Evolutionary conservation across 2,888 invertebrate species (phyloP).

Genomic region (Trachelus tabidus): DNA sequence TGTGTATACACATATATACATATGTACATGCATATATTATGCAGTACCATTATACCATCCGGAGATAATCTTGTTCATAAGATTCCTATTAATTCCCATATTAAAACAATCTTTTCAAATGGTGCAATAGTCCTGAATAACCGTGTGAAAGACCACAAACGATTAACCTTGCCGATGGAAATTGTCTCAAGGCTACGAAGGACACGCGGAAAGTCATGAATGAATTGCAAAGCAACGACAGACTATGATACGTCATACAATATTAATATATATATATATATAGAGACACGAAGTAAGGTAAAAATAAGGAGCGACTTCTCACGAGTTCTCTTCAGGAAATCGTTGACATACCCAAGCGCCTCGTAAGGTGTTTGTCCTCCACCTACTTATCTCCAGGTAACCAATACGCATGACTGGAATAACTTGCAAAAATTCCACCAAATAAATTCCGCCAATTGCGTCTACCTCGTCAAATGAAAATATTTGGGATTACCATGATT

Average conservation of each 20-base stretch:
- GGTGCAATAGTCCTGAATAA: too few species aligned
- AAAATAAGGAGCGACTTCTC: neutral
- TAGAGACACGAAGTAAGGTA: neutral
- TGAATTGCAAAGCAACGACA: neutral
- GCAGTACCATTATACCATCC: too few species aligned
- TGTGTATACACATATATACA: too few species aligned
- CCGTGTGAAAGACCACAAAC: neutral
- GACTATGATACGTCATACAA: neutral
- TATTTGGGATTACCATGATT: neutral
- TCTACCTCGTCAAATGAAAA: neutral
- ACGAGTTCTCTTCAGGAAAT: constrained; percentile 12
- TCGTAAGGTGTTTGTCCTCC: constrained; percentile 7
- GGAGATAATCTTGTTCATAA: too few species aligned
- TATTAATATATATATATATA: too few species aligned
- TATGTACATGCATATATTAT: too few species aligned
- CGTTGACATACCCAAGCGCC: constrained; percentile 8
- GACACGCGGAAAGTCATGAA: neutral
- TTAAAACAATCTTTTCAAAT: too few species aligned
- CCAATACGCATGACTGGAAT: neutral
- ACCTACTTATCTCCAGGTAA: constrained; percentile 9
- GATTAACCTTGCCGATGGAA: neutral
- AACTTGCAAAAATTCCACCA: neutral
- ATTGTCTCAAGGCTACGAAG: neutral
- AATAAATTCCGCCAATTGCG: neutral
- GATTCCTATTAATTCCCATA: too few species aligned